Evolutionary conservation across 2,888 invertebrate genomes (phyloP).

Genomic region (Chirona hameri): DNA sequence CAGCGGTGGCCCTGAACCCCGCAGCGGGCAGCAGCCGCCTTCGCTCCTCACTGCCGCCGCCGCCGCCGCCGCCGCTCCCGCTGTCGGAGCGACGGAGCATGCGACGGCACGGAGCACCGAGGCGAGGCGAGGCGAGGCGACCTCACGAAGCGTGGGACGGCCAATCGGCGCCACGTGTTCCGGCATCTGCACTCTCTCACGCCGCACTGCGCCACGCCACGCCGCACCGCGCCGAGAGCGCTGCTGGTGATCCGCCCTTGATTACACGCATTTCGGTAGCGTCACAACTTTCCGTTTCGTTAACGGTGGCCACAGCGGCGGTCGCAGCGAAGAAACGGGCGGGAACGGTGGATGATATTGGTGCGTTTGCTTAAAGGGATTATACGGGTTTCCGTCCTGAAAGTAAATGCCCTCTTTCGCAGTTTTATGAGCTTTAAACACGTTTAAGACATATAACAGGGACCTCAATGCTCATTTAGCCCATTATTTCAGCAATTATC

Average conservation of each 20-base stretch:
- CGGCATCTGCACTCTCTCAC: background rate
- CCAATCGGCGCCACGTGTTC: background rate
- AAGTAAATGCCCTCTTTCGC: too few species aligned
- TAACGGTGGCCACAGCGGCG: background rate
- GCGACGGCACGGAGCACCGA: background rate
- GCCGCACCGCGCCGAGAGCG: background rate
- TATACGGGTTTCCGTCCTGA: too few species aligned
- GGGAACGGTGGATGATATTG: too few species aligned
- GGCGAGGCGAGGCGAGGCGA: background rate
- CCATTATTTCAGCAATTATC: too few species aligned
- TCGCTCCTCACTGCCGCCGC: background rate
- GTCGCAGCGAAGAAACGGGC: background rate
- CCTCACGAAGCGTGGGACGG: background rate
- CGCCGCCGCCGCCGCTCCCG: background rate
- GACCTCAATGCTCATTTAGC: too few species aligned
- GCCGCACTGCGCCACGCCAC: too few species aligned
- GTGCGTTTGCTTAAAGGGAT: too few species aligned
- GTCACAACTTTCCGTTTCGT: background rate
- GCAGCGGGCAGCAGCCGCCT: background rate
- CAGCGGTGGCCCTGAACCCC: background rate
- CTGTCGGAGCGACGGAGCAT: background rate
- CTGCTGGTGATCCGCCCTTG: background rate
- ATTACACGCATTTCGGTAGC: background rate
- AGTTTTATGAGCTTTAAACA: too few species aligned
- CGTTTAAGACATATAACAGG: too few species aligned